Conservation (phyloP, 2,113 vertebrate genomes). For the Ptychochromis oligacanthus region DNA sequence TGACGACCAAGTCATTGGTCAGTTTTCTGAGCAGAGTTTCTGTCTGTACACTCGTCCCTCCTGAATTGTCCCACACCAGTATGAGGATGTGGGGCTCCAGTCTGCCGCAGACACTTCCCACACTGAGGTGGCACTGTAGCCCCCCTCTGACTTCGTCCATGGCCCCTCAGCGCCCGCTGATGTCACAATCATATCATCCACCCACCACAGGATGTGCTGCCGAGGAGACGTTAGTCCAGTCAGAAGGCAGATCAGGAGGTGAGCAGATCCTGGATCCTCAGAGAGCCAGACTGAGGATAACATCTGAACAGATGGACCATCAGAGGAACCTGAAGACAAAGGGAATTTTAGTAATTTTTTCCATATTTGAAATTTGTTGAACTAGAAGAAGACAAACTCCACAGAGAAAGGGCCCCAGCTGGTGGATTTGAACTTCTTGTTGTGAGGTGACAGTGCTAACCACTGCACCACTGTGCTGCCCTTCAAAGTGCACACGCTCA, state of each 20-base stretch:
- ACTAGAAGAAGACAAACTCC: background rate
- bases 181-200: background rate
- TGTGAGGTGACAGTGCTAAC: no score
- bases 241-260: conserved; percentile 55
- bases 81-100: conserved; percentile 14
- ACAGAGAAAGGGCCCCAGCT: no score
- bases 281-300: background rate
- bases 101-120: conserved; percentile 30
- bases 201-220: conserved; percentile 58
- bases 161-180: background rate
- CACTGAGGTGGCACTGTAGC: conserved; percentile 41
- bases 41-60: background rate
- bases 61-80: conserved; percentile 55
- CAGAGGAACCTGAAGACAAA: background rate
- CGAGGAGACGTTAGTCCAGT: background rate
- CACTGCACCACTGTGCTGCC: no score
- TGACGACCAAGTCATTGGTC: background rate
- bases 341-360: rapidly evolving
- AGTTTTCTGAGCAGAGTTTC: conserved; percentile 23
- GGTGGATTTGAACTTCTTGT: no score
- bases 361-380: background rate
- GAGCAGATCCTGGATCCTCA: background rate
- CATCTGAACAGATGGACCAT: conserved; percentile 18
- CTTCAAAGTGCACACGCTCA: no score
- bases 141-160: background rate